phyloP scores from a whole-genome alignment of 2,113 vertebrate genomes.

The Pituophis catenifer region DNA sequence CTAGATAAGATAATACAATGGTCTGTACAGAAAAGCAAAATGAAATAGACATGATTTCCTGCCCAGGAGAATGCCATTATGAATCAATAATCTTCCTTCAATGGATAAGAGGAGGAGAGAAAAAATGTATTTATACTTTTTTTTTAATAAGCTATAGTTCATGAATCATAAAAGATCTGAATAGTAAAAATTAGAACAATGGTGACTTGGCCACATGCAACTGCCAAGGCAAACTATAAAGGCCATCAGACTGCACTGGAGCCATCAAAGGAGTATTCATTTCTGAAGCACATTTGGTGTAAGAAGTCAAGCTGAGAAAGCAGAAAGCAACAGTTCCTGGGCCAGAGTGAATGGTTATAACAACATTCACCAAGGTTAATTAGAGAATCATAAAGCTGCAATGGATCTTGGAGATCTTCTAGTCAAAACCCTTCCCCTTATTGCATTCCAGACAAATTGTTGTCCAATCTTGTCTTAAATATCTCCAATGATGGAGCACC shows the following conservation, averaged over 20 bases:
- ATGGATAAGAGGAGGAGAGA: neutral
- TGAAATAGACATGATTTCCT: neutral
- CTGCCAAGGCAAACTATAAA: neutral
- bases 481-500: too few species aligned
- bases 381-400: too few species aligned
- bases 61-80: neutral
- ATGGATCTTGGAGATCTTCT: too few species aligned
- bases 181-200: neutral
- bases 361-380: neutral
- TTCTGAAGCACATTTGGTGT: neutral
- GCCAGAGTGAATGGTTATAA: neutral
- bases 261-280: neutral
- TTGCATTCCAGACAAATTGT: too few species aligned
- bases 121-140: neutral
- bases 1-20: neutral
- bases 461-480: too few species aligned
- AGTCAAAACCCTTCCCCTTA: too few species aligned
- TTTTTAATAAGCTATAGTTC: neutral
- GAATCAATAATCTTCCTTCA: neutral
- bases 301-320: neutral
- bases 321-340: neutral
- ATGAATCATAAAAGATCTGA: neutral
- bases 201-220: neutral
- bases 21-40: neutral
- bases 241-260: neutral